Evolutionary conservation across 2,888 invertebrate species (phyloP).

Genomic region (Polietes domitor): DNA sequence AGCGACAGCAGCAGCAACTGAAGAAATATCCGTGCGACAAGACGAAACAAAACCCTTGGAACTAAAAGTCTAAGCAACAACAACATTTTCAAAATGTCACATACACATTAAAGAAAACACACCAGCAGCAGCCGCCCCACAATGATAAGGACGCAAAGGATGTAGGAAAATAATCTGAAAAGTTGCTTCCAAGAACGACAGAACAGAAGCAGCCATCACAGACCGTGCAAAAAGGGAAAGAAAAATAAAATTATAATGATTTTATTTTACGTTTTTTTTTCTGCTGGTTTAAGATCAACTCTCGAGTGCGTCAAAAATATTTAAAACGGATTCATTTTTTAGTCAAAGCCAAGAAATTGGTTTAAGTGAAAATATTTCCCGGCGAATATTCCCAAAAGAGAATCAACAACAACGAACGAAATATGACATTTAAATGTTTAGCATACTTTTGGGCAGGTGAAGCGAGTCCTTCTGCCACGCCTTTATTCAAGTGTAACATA

Average conservation of each 20-base stretch:
- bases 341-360: constrained; percentile 23
- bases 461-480: neutral
- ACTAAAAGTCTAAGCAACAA: constrained; percentile 64
- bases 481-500: neutral
- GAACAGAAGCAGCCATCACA: constrained; percentile 17
- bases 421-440: constrained; percentile 49
- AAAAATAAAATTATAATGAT: constrained; percentile 60
- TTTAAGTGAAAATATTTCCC: constrained; percentile 35
- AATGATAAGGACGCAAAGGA: constrained; percentile 35
- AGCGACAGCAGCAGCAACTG: constrained; percentile 23
- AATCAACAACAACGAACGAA: neutral
- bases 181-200: constrained; percentile 38
- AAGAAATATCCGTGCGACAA: constrained; percentile 19
- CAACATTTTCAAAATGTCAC: constrained; percentile 64
- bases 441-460: constrained; percentile 50
- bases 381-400: neutral
- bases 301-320: constrained; percentile 12
- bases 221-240: constrained; percentile 4
- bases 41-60: neutral
- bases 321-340: constrained; percentile 29
- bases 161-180: constrained; percentile 24
- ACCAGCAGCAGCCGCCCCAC: constrained; percentile 6
- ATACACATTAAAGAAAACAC: constrained; percentile 54
- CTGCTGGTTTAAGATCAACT: neutral
- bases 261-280: constrained; percentile 50